These are phyloP conservation scores for Microchrysa polita DNA, from an alignment of 2,888 invertebrate genomes.

Conservation along the genomic window DNA sequence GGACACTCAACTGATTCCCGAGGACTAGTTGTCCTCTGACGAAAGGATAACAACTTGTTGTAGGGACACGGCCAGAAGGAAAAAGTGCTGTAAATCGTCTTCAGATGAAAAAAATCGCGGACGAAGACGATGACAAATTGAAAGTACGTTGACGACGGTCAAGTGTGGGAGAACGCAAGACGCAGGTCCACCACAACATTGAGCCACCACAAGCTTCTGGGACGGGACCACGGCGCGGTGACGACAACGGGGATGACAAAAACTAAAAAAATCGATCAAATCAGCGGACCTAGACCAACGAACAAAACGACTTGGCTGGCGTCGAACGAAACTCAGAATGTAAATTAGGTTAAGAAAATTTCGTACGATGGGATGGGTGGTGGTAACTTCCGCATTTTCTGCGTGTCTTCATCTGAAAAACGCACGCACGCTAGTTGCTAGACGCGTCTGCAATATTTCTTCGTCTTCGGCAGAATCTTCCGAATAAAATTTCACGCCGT, in stretches of 20 bases:
- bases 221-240: constrained; percentile 1
- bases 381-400: constrained; percentile 8
- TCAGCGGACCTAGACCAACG: constrained; percentile 9
- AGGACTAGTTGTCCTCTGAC: too few species aligned
- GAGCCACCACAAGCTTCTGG: too few species aligned
- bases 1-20: background rate
- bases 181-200: constrained; percentile 29
- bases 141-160: background rate
- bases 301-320: constrained; percentile 18
- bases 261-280: constrained; percentile 44
- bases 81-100: too few species aligned
- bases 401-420: constrained; percentile 21
- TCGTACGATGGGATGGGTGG: constrained; percentile 12
- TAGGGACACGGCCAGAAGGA: too few species aligned
- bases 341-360: constrained; percentile 37
- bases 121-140: constrained; percentile 29
- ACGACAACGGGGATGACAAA: background rate
- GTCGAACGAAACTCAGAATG: constrained; percentile 14
- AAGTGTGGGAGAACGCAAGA: constrained; percentile 34
- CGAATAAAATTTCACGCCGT: background rate
- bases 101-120: constrained; percentile 10
- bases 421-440: background rate
- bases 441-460: too few species aligned
- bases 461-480: background rate
- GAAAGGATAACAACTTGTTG: too few species aligned